Evolutionary conservation across 2,113 vertebrate species (phyloP).

Genomic region (Grantiella picta): DNA sequence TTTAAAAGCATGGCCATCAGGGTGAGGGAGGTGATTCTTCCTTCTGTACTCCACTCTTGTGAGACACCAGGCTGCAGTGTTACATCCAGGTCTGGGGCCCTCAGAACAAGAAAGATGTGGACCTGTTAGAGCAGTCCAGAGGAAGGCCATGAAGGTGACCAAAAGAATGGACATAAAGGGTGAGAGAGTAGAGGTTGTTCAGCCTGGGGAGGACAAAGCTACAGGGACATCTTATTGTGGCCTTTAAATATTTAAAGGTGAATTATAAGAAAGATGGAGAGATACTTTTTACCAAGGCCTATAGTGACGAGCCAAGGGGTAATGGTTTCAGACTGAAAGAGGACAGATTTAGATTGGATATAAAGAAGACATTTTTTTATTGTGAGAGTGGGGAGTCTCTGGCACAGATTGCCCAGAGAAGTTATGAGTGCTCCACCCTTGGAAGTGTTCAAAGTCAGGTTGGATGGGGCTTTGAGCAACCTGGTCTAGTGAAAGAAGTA

Average conservation of each 20-base stretch:
- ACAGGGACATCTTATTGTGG: not conserved
- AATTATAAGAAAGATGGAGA: not conserved
- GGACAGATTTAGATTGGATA: not conserved
- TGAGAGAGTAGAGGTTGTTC: not conserved
- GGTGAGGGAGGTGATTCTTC: not conserved
- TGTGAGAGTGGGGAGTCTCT: not conserved
- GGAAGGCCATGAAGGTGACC: not conserved
- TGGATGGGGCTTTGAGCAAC: not conserved
- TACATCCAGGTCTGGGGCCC: not conserved
- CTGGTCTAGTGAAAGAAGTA: not conserved
- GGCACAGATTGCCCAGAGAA: not conserved
- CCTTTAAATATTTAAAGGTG: not conserved
- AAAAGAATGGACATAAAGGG: not conserved
- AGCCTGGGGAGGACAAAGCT: not conserved
- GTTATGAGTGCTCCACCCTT: not conserved
- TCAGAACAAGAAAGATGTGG: not conserved
- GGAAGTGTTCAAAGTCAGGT: not conserved
- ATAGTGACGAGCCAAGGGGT: not conserved
- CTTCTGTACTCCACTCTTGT: not conserved
- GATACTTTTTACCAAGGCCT: not conserved
- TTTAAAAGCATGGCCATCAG: not conserved
- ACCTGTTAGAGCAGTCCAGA: not conserved
- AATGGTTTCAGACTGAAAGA: not conserved
- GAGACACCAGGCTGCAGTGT: not conserved
- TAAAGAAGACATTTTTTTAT: not conserved